Evolutionary conservation across 2,888 invertebrate genomes (phyloP).

Genomic region (Chymomyza fuscimana): DNA sequence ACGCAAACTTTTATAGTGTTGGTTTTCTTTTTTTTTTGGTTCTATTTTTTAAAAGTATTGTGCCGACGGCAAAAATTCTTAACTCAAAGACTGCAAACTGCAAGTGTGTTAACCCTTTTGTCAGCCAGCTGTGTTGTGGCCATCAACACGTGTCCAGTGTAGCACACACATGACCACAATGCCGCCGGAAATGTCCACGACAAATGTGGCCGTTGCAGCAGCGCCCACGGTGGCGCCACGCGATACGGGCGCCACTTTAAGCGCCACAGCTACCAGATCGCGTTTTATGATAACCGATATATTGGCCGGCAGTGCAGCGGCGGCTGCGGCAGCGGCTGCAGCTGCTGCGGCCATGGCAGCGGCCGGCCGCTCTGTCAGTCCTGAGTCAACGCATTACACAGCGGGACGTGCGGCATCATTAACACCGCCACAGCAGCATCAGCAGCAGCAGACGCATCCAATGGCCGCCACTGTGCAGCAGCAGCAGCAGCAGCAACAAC

Average conservation of each 20-base stretch:
- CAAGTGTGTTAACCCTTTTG: background rate
- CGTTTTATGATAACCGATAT: conserved; percentile 96
- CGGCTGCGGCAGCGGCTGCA: conserved; percentile 77
- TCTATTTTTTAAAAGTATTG: background rate
- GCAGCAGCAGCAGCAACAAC: conserved; percentile 49
- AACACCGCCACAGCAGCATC: conserved; percentile 48
- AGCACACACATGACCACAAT: conserved; percentile 74
- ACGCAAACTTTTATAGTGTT: background rate
- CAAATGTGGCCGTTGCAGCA: conserved; percentile 69
- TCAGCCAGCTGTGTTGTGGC: background rate
- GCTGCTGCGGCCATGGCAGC: conserved; percentile 57
- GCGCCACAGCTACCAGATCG: conserved; percentile 83
- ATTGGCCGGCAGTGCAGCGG: conserved; percentile 83
- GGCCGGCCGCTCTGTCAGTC: conserved; percentile 48
- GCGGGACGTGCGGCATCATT: conserved; percentile 4
- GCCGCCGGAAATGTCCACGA: conserved; percentile 77
- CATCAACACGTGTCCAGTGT: background rate
- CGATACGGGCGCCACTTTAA: conserved; percentile 39
- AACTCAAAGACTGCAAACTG: background rate
- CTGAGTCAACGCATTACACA: conserved; percentile 42
- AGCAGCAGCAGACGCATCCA: conserved; percentile 45
- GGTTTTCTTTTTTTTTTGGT: background rate
- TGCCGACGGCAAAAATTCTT: background rate
- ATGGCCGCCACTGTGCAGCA: conserved; percentile 13
- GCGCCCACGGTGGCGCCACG: conserved; percentile 56